Conservation (phyloP, 2,113 vertebrate genomes). For the Pomatostomus ruficeps region DNA sequence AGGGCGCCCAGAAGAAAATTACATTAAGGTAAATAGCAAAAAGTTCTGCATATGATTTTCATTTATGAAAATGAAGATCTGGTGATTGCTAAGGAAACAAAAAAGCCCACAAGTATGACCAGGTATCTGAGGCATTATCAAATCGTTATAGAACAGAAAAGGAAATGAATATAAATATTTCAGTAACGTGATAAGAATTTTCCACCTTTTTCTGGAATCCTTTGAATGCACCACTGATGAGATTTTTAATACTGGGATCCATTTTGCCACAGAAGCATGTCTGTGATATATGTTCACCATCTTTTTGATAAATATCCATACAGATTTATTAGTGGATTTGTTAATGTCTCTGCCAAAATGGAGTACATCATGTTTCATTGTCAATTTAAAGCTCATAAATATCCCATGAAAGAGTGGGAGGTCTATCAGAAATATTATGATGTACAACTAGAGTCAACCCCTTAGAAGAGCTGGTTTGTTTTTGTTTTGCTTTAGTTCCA, state of each 20-base stretch:
- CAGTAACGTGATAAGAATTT: background rate
- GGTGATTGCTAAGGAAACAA: slow-evolving; percentile 7
- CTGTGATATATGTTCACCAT: background rate
- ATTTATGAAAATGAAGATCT: background rate
- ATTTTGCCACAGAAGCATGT: background rate
- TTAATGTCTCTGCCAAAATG: background rate
- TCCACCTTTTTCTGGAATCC: background rate
- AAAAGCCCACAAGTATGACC: background rate
- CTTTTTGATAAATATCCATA: background rate
- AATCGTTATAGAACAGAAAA: background rate
- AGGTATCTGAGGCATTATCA: background rate
- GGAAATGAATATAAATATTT: background rate
- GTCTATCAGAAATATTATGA: background rate
- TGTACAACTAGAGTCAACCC: background rate
- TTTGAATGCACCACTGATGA: background rate
- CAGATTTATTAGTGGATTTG: background rate
- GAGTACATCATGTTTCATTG: background rate
- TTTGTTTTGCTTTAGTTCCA: background rate
- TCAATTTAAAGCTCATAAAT: background rate
- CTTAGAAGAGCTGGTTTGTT: background rate
- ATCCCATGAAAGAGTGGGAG: background rate
- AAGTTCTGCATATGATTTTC: background rate
- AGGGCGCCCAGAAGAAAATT: background rate
- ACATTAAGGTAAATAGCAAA: background rate
- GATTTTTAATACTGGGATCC: background rate